These are phyloP conservation scores for Podocnemis expansa DNA, from an alignment of 2,113 vertebrate genomes.

Conservation along the genomic window DNA sequence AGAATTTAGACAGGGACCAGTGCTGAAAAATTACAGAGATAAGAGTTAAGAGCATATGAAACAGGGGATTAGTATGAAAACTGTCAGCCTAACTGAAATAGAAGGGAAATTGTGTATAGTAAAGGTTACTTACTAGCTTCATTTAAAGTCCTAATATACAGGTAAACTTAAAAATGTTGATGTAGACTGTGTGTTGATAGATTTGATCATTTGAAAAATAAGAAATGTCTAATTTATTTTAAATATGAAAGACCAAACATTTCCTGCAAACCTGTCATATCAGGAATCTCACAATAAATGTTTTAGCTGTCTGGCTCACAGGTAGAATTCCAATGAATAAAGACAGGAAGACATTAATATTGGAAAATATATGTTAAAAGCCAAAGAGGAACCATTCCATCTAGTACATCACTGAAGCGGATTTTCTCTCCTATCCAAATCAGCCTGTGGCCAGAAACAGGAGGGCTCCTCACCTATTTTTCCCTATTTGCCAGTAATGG, in stretches of 20 bases:
- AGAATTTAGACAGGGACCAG: neutral
- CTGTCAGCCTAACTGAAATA: neutral
- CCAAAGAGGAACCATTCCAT: neutral
- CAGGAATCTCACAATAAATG: neutral
- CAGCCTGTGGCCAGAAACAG: neutral
- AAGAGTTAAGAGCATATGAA: neutral
- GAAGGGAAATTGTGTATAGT: neutral
- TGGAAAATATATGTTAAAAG: neutral
- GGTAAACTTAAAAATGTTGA: neutral
- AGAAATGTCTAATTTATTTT: neutral
- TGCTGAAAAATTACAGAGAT: neutral
- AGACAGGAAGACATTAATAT: neutral
- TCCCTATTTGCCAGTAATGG: neutral
- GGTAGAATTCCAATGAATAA: neutral
- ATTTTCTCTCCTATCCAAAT: neutral
- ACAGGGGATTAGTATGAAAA: neutral
- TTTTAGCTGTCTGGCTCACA: constrained; percentile 6
- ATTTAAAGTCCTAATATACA: neutral
- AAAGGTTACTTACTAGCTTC: neutral
- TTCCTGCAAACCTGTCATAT: neutral
- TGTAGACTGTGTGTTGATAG: neutral
- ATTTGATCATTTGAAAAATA: neutral
- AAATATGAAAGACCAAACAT: neutral
- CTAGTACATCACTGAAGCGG: neutral
- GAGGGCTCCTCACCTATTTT: neutral